Evolutionary conservation across 92 coral and sea anemone genomes (phyloP), one percentile per base, ranked within the genome.

Genomic region (Epizoanthus ramosus): DNA sequence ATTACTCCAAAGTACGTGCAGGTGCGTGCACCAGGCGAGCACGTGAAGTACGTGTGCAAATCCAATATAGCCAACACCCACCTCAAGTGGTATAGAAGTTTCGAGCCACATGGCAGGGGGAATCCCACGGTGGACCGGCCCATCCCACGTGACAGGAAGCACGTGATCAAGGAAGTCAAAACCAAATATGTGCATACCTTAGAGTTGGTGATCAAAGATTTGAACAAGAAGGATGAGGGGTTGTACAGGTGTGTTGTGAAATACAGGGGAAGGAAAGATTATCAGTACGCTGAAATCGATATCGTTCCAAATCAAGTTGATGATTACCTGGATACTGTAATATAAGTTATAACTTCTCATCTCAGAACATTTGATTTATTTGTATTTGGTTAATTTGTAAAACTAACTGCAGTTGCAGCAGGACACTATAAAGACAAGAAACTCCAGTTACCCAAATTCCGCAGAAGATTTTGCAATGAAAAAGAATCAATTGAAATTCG

Each of bases 41-140:
- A 5, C 15, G 82, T 61, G 70, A 77, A 61, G 16, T 77, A 59
- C 52, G 23, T 61, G 19, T 77, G 82, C 47, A 41, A 61, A 41
- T 12, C 57, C 71, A 77, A 77, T 71, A 15, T 77, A 5, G 24
- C 57, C 7, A 63, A 70, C 52, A 70, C 71, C 3, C 15, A 77
- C 12, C 70, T 77, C 71, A 41, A 77, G 23, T 77, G 82, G 82
- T 77, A n/a, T 24, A 77, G 63, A 61, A 61, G 57, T 31, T 24
- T 61, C 3, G 82, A 77, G 31, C 31, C 31, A 21, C 23, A 60
- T 14, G 71, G 71, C 14, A 60, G 35, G 12, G 63, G 63, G 8
- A 77, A 77, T 15, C 71, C 71, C 56, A 22, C 45, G 5, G 22
- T 6, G 0, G 82, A 77, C 23, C 33, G 19, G 19, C 71, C 82